Base-by-base conservation (phyloP, 2,888 invertebrate species). In the Ophioninae sp. region DNA sequence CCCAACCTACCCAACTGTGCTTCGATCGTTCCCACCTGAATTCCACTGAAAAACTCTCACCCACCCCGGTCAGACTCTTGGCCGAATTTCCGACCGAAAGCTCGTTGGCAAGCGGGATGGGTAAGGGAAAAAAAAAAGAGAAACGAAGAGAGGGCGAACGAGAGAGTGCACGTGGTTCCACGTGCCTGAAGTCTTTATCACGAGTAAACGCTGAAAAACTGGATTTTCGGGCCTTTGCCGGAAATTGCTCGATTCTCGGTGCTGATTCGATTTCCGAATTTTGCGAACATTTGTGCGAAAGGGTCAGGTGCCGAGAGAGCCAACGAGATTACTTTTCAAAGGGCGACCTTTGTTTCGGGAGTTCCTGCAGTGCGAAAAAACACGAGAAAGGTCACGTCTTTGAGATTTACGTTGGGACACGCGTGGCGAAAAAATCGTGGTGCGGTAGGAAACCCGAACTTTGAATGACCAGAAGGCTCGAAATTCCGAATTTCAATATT, bases 21-120 rank as follows among this genome's bases (percentile, higher is more conserved):
- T 77, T 73, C 72, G 72, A 77, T 71, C 74, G 51, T 68, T 44
- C 67, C 73, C 56, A 82, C 82, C 82, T 82, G 77, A 63, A 73
- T 69, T 74, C 30, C 71, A 71, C 74, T 64, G 61, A n/a, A 41
- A 30, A 64, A 64, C 65, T 76, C 75, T 67, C 75, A 58, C 56
- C 58, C 75, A 58, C 75, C 51, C 30, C 6, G 20, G 13, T 1
- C 30, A 2, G 30, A 58, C 41, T 56, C 37, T 37, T 39, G 56
- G 37, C 10, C 37, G 56, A 30, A 58, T 67, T 67, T 20, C 23
- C 67, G 17, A 8, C n/a, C 58, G 41, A 76, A 56, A 5, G 23
- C 51, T 8, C 23, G 22, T 23, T 23, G 58, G n/a, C 13, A 20
- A 0, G 20, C 6, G n/a, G 58, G n/a, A n/a, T n/a, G 20, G 20